A percentile compares a stretch with the other conserved stretches of the same genome.
Evolutionary conservation across 2,888 invertebrate species (phyloP).

Genomic region (Drosophila monieri): DNA sequence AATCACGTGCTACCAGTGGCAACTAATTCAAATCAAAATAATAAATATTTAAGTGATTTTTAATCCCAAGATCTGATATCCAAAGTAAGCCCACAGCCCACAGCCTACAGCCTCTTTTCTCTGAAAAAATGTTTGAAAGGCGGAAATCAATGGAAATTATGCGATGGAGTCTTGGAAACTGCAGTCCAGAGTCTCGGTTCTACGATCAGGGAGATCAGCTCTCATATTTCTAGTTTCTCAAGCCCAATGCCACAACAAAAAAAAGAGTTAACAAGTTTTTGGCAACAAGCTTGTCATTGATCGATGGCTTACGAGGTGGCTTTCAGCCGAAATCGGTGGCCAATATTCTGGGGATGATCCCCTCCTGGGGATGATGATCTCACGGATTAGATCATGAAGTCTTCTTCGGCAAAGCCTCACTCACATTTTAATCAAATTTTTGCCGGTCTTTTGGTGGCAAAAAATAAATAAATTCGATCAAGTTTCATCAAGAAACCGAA

Average conservation of each 20-base stretch:
- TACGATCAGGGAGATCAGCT: too few relatives aligned
- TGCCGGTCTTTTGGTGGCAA: background rate
- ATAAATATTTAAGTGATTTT: slow-evolving; percentile 15
- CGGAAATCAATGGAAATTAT: slow-evolving; percentile 67
- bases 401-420: background rate
- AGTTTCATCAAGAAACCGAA: background rate
- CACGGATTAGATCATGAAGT: background rate
- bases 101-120: background rate
- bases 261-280: slow-evolving; percentile 24
- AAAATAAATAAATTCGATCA: background rate
- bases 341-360: slow-evolving; percentile 4
- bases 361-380: slow-evolving; percentile 18
- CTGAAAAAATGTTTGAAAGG: slow-evolving; percentile 34
- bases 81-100: slow-evolving; percentile 46
- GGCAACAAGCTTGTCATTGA: slow-evolving; percentile 21
- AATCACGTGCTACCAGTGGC: slow-evolving; percentile 27
- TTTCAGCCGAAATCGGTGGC: background rate
- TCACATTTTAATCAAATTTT: too few relatives aligned
- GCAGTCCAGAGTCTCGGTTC: background rate
- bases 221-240: slow-evolving; percentile 37
- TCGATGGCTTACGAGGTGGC: slow-evolving; percentile 23
- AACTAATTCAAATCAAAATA: background rate
- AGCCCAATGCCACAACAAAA: slow-evolving; percentile 1
- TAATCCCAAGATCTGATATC: slow-evolving; percentile 23
- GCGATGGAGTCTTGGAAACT: slow-evolving; percentile 7